A percentile compares a stretch with the other conserved stretches of the same genome.
These are phyloP conservation scores for Drosophila ezoana DNA, from an alignment of 2,888 invertebrate species.

Conservation along the genomic window DNA sequence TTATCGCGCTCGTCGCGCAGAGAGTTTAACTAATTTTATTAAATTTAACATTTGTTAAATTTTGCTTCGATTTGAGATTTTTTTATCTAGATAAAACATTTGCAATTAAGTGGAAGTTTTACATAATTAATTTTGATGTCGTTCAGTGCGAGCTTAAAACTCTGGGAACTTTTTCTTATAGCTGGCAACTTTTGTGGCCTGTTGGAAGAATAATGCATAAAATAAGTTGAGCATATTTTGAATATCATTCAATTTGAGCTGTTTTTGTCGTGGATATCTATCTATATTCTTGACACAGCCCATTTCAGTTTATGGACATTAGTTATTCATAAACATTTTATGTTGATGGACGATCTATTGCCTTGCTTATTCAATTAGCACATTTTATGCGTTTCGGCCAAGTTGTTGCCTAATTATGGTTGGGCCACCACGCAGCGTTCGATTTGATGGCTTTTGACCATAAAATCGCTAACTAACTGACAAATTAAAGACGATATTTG, in stretches of 20 bases:
- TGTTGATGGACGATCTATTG: slow-evolving; percentile 65
- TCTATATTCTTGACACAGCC: background rate
- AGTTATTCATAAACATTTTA: slow-evolving; percentile 59
- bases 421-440: slow-evolving; percentile 56
- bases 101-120: slow-evolving; percentile 70
- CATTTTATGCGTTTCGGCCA: slow-evolving; percentile 76
- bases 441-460: slow-evolving; percentile 70
- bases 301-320: slow-evolving; percentile 10
- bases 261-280: background rate
- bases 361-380: slow-evolving; percentile 77
- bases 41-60: slow-evolving; percentile 69
- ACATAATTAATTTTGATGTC: slow-evolving; percentile 70
- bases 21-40: slow-evolving; percentile 73
- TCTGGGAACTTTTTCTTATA: slow-evolving; percentile 45
- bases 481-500: slow-evolving; percentile 34
- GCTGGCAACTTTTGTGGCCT: background rate
- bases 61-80: slow-evolving; percentile 58
- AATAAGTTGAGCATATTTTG: too few species aligned
- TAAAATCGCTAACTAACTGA: slow-evolving; percentile 50
- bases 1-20: slow-evolving; percentile 28
- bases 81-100: slow-evolving; percentile 50
- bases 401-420: slow-evolving; percentile 58
- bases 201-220: too few species aligned
- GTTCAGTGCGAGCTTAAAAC: slow-evolving; percentile 23
- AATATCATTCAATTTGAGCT: background rate